Evolutionary conservation across 2,888 invertebrate species (phyloP).

Genomic region (Leptura quadrifasciata): DNA sequence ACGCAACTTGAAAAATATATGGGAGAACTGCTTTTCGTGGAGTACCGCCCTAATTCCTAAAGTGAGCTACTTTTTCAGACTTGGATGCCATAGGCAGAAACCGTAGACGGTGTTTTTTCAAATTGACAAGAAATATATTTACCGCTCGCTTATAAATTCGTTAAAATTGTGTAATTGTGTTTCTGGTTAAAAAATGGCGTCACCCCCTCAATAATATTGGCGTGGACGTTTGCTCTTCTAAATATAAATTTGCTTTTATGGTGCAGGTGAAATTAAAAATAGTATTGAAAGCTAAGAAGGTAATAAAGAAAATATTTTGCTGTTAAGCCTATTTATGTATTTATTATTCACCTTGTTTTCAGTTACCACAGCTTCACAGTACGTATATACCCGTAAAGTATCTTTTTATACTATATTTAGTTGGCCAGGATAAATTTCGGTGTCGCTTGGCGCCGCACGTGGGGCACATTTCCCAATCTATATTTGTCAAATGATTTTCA

Average conservation of each 20-base stretch:
- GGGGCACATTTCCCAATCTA: not conserved
- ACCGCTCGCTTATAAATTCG: not conserved
- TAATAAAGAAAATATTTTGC: slow-evolving; percentile 31
- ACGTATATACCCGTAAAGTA: not conserved
- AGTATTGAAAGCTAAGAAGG: slow-evolving; percentile 6
- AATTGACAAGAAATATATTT: slow-evolving; percentile 17
- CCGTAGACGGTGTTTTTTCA: slow-evolving; percentile 2
- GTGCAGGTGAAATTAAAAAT: slow-evolving; percentile 24
- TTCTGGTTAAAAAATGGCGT: slow-evolving; percentile 23
- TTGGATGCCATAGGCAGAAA: slow-evolving; percentile 35
- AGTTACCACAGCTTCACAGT: not conserved
- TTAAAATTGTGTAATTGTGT: slow-evolving; percentile 24
- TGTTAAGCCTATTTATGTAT: slow-evolving; percentile 16
- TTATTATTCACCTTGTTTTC: slow-evolving; percentile 2
- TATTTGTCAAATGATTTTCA: too few relatives aligned
- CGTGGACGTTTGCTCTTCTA: not conserved
- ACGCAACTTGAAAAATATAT: too few relatives aligned
- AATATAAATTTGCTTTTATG: not conserved
- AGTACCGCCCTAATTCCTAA: slow-evolving; percentile 16
- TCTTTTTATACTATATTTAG: too few relatives aligned
- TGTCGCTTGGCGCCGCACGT: not conserved
- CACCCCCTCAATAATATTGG: not conserved
- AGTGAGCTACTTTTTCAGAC: slow-evolving; percentile 34
- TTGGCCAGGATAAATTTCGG: not conserved
- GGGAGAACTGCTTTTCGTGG: not conserved